Percentiles rank a stretch among this genome's conserved stretches.
Evolutionary conservation across 2,888 invertebrate species (phyloP).

Genomic region (Stratiomys singularior): DNA sequence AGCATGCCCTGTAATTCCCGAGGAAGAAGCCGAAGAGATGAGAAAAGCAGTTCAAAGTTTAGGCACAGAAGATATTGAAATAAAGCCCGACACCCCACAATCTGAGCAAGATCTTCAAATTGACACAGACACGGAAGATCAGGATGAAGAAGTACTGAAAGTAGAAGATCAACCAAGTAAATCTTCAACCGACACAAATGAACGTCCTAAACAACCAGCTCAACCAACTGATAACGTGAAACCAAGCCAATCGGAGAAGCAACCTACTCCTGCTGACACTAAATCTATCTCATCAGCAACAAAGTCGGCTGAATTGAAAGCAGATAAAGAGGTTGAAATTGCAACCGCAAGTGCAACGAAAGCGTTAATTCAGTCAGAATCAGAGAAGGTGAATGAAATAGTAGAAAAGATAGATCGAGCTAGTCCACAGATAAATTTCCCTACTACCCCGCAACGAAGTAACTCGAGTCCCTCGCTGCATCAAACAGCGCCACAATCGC

Average conservation of each 20-base stretch:
- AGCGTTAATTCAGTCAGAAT: neutral
- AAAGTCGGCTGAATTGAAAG: constrained; percentile 55
- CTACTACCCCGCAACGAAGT: neutral
- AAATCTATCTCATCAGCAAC: constrained; percentile 52
- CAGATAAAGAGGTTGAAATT: constrained; percentile 8
- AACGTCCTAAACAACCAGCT: neutral
- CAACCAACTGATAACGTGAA: neutral
- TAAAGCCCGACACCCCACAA: constrained; percentile 86
- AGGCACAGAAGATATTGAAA: constrained; percentile 75
- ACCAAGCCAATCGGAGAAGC: neutral
- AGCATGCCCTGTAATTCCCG: constrained; percentile 66
- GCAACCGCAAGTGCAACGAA: constrained; percentile 7
- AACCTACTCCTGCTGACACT: constrained; percentile 54
- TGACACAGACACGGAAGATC: constrained; percentile 86
- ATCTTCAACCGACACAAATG: neutral
- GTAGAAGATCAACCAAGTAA: constrained; percentile 65
- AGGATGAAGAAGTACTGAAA: constrained; percentile 69
- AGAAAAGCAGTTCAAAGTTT: constrained; percentile 85
- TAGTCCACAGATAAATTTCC: neutral
- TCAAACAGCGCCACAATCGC: neutral
- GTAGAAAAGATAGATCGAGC: constrained; percentile 5
- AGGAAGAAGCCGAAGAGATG: constrained; percentile 84
- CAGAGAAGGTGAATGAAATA: neutral
- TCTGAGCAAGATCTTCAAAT: constrained; percentile 86
- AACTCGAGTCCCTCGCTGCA: constrained; percentile 16